Evolutionary conservation across 2,113 vertebrate species (phyloP).

Genomic region (Seriola dumerili): DNA sequence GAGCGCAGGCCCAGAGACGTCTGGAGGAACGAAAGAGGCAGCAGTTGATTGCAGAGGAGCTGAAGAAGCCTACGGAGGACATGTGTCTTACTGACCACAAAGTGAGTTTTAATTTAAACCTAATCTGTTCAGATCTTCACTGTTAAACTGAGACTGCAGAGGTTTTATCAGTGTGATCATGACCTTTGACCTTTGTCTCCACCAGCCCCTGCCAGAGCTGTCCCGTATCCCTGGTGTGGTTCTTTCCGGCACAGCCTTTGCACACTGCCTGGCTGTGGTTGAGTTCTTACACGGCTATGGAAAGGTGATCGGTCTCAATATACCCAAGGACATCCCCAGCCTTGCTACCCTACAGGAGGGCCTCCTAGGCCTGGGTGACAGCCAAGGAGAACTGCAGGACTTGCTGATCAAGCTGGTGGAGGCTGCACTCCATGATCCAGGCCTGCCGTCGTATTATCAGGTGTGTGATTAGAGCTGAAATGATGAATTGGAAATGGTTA

Average conservation of each 20-base stretch:
- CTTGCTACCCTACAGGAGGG: constrained; percentile 92
- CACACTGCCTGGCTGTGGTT: constrained; percentile 91
- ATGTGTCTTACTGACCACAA: constrained; percentile 97
- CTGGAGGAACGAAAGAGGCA: constrained; percentile 92
- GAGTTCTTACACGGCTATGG: constrained; percentile 96
- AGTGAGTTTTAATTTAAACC: constrained; percentile 74
- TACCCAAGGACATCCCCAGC: constrained; percentile 91
- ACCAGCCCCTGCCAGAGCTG: constrained; percentile 90
- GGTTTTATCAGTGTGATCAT: constrained; percentile 2
- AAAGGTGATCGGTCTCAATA: constrained; percentile 91
- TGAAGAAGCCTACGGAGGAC: constrained; percentile 96
- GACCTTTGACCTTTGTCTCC: constrained; percentile 13
- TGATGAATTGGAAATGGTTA: neutral
- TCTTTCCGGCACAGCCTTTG: constrained; percentile 90
- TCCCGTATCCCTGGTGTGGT: constrained; percentile 90
- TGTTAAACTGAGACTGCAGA: neutral
- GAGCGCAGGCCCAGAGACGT: constrained; percentile 87
- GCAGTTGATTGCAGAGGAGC: constrained; percentile 93
- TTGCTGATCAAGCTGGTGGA: constrained; percentile 90
- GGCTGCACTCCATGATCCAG: constrained; percentile 90
- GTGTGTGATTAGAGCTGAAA: constrained; percentile 70
- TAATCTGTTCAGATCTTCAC: accelerated
- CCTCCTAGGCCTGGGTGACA: constrained; percentile 89
- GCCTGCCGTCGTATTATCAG: constrained; percentile 92
- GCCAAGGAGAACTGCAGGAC: constrained; percentile 90